A percentile compares a stretch with the other conserved stretches of the same genome.
phyloP scores from a whole-genome alignment of 2,113 vertebrate genomes.

The Etheostoma cragini region DNA sequence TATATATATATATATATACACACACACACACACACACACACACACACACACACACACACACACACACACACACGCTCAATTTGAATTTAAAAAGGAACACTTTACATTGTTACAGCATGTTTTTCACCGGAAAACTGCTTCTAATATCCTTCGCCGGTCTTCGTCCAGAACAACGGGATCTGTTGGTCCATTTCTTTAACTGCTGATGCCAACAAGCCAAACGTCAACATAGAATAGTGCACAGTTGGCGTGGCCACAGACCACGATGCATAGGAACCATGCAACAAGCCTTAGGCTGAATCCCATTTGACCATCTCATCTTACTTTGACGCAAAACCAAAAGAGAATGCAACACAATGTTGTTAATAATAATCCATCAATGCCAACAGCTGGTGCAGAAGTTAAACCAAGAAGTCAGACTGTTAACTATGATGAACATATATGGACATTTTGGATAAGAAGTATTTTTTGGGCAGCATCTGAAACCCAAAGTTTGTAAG shows the following conservation, averaged over 20 bases:
- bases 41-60: no score
- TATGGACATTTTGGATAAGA: neutral
- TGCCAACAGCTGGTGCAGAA: neutral
- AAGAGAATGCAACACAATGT: neutral
- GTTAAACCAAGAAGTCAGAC: neutral
- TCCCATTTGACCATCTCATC: no score
- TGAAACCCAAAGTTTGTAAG: neutral
- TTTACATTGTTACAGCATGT: no score
- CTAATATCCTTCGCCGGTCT: no score
- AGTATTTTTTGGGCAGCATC: neutral
- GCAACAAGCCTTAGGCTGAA: no score
- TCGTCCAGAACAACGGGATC: no score
- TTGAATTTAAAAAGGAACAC: no score
- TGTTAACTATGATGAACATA: neutral
- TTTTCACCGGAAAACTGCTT: no score
- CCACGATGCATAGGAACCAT: neutral
- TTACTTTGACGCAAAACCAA: neutral
- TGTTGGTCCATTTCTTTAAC: no score
- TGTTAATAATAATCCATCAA: neutral
- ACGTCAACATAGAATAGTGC: neutral
- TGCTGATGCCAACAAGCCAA: neutral
- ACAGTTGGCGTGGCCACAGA: neutral
- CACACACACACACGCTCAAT: no score
- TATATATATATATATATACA: no score
- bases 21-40: no score